A percentile compares a stretch with the other conserved stretches of the same genome.
Conservation (phyloP, 2,888 invertebrate species). For the Ceraclea dissimilis region DNA sequence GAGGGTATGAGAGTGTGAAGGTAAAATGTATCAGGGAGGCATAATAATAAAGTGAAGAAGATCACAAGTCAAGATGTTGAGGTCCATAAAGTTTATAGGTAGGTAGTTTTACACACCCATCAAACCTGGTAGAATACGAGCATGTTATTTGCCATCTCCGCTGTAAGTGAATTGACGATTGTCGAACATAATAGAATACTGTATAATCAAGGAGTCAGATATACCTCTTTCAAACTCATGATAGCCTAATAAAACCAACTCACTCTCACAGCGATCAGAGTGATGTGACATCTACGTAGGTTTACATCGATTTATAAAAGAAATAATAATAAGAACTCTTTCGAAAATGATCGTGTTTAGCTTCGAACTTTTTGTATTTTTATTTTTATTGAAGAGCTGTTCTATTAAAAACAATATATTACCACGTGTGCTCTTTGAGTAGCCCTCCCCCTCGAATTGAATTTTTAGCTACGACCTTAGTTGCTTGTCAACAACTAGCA, state of each 20-base stretch:
- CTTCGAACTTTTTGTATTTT: too few relatives aligned
- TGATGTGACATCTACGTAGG: too few relatives aligned
- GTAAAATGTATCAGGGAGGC: background rate
- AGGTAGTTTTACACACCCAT: slow-evolving; percentile 22
- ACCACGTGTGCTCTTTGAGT: too few relatives aligned
- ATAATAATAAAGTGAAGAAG: background rate
- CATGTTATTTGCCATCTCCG: background rate
- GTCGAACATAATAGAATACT: slow-evolving; percentile 24
- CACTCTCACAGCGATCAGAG: too few relatives aligned
- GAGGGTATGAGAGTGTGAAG: background rate
- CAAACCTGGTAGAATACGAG: slow-evolving; percentile 16
- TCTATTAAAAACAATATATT: too few relatives aligned
- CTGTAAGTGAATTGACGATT: slow-evolving; percentile 18
- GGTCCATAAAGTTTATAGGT: slow-evolving; percentile 16
- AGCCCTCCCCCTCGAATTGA: too few relatives aligned
- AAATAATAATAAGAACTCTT: too few relatives aligned
- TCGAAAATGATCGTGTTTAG: too few relatives aligned
- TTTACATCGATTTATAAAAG: too few relatives aligned
- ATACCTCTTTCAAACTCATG: slow-evolving; percentile 19
- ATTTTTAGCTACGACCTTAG: too few relatives aligned
- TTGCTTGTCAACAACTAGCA: too few relatives aligned
- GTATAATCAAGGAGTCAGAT: slow-evolving; percentile 18
- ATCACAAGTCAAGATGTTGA: slow-evolving; percentile 17
- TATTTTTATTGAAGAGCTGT: too few relatives aligned
- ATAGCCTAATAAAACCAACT: slow-evolving; percentile 17